phyloP scores from a whole-genome alignment of 2,797 vertebrate genomes.

The Enteromius viviparus region DNA sequence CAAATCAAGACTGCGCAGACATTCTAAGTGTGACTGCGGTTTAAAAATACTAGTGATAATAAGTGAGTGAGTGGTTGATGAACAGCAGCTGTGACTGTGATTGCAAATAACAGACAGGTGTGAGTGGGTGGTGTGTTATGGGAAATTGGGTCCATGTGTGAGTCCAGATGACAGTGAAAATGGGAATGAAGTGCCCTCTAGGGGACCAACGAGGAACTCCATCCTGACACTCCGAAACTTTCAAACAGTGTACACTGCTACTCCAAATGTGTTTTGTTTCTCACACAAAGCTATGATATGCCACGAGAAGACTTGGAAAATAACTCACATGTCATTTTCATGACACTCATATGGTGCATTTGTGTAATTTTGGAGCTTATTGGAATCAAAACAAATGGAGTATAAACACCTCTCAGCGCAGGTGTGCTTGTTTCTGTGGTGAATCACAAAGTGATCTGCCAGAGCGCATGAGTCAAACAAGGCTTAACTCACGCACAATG shows the following conservation, averaged over 20 bases:
- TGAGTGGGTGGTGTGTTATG: too few relatives aligned
- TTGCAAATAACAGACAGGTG: too few relatives aligned
- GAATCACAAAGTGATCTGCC: background rate
- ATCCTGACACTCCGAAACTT: too few relatives aligned
- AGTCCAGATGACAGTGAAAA: too few relatives aligned
- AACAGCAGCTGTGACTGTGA: too few relatives aligned
- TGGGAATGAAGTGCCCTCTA: too few relatives aligned
- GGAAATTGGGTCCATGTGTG: too few relatives aligned
- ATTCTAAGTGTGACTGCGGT: too few relatives aligned
- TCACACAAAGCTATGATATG: background rate
- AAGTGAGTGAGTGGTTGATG: too few relatives aligned
- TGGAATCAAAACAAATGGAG: background rate
- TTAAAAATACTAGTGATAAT: too few relatives aligned
- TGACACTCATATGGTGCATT: background rate
- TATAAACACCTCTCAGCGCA: constrained; percentile 14
- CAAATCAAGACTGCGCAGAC: too few relatives aligned
- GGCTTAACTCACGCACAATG: background rate
- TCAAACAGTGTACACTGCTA: background rate
- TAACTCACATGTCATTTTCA: background rate
- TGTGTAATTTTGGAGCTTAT: background rate
- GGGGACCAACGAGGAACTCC: too few relatives aligned
- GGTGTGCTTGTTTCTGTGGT: background rate
- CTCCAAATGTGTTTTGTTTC: background rate
- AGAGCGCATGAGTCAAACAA: background rate
- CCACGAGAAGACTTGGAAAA: background rate